Percentiles rank a stretch among this genome's conserved stretches.
These are phyloP conservation scores for Andricus quercusramuli DNA, from an alignment of 2,888 invertebrate genomes.

Conservation along the genomic window DNA sequence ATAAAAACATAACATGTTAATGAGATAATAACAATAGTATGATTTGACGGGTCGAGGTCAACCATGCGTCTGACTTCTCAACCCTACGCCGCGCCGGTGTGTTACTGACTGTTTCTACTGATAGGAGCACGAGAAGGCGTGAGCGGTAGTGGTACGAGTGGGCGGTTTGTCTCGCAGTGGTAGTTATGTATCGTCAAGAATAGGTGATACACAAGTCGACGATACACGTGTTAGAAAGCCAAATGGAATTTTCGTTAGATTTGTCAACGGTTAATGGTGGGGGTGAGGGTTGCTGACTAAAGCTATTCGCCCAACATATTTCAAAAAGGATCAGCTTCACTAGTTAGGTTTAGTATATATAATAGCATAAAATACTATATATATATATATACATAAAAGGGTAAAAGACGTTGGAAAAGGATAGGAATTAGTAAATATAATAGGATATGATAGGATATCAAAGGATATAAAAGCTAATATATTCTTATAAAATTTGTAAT, in stretches of 20 bases:
- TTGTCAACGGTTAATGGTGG: too few relatives aligned
- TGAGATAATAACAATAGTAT: not conserved
- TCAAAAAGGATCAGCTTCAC: too few relatives aligned
- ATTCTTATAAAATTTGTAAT: too few relatives aligned
- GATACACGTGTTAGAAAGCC: not conserved
- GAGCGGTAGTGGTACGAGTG: conserved; percentile 51
- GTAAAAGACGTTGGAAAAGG: too few relatives aligned
- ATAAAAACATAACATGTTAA: not conserved
- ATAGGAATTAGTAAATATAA: too few relatives aligned
- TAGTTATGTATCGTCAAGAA: conserved; percentile 38
- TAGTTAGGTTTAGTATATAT: too few relatives aligned
- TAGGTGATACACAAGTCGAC: not conserved
- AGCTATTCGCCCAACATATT: too few relatives aligned
- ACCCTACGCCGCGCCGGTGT: conserved; percentile 62
- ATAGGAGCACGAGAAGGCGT: conserved; percentile 58
- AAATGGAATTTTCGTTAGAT: not conserved
- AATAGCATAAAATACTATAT: too few relatives aligned
- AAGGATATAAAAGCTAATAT: too few relatives aligned
- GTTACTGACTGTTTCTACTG: conserved; percentile 68
- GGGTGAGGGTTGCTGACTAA: too few relatives aligned
- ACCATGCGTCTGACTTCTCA: conserved; percentile 66
- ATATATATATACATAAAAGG: too few relatives aligned
- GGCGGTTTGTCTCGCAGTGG: conserved; percentile 40
- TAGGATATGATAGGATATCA: too few relatives aligned
- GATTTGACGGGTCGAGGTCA: conserved; percentile 51